Evolutionary conservation across 2,888 invertebrate genomes (phyloP).

Genomic region (Plebejus argus): DNA sequence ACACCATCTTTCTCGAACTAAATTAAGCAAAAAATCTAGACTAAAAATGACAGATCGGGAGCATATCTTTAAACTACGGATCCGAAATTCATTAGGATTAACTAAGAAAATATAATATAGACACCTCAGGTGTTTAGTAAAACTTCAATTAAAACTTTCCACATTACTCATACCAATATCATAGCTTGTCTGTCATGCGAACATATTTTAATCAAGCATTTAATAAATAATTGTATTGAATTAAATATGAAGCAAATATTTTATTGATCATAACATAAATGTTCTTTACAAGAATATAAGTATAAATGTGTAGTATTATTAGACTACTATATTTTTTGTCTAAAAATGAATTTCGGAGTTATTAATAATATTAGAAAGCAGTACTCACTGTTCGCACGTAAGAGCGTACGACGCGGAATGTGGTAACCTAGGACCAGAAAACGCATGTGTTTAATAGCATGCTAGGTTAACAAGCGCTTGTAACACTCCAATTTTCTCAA

Average conservation of each 20-base stretch:
- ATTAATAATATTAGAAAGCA: constrained; percentile 57
- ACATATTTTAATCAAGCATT: constrained; percentile 1
- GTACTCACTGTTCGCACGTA: constrained; percentile 85
- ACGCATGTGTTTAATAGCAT: constrained; percentile 75
- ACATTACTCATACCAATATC: neutral
- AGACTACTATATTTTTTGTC: neutral
- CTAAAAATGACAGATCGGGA: neutral
- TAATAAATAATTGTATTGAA: neutral
- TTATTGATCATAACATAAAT: constrained; percentile 10
- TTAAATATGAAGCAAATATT: constrained; percentile 22
- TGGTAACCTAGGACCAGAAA: constrained; percentile 81
- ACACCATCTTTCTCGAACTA: neutral
- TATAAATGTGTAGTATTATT: neutral
- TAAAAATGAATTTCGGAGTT: constrained; percentile 37
- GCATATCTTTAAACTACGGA: neutral
- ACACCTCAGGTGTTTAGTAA: constrained; percentile 1
- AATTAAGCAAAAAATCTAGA: constrained; percentile 18
- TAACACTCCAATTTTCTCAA: constrained; percentile 47
- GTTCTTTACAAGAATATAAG: neutral
- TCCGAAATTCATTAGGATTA: constrained; percentile 20
- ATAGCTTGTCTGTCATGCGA: constrained; percentile 8
- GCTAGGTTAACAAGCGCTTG: constrained; percentile 74
- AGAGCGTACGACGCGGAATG: constrained; percentile 83
- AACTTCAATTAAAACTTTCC: constrained; percentile 5
- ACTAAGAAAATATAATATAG: neutral